Base-by-base conservation (phyloP, 2,113 vertebrate species). In the Melanerpes formicivorus region DNA sequence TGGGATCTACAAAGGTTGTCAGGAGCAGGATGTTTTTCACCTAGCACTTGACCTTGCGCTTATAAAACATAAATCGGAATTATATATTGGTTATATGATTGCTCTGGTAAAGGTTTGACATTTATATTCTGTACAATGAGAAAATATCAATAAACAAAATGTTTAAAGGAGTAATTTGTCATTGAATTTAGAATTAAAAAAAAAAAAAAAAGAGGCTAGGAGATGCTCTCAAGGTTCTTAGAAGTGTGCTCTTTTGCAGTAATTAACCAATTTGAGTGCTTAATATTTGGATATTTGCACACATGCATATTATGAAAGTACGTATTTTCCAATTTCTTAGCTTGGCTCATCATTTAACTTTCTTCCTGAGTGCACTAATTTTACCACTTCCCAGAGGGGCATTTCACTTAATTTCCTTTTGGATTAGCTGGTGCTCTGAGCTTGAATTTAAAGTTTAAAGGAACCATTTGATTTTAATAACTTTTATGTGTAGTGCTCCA, bases 391-490 rank as follows among this genome's bases (percentile, higher is more conserved):
- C 95, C 95, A 96, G 81, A 85, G 93, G 92, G 65, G 50, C 58
- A 94, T 96, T 97, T 97, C 54, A 82, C 93, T 95, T 97, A 97
- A 97, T 97, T 97, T 97, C 75, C 55, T 96, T 97, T 96, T 97
- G 97, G 97, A 98, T 98, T 98, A 98, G 93, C 95, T 97, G 84
- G 84, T 93, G 94, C 92, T 96, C 96, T 96, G 97, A 95, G 86
- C 96, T 96, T 97, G 95, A 98, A 97, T 97, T 98, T 97, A 96
- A 98, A 98, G 97, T 98, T 97, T 97, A 98, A 98, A 98, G 93
- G 95, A 98, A 97, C 87, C 93, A 97, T 98, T 98, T 97, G 97
- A 97, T 98, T 98, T 98, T 98, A 98, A 98, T 98, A 98, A 98
- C 97, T 97, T 97, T 97, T 95, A 96, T 97, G 94, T 96, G 97